Conservation (phyloP, 2,113 vertebrate species). For the Oreocharis arfaki region DNA sequence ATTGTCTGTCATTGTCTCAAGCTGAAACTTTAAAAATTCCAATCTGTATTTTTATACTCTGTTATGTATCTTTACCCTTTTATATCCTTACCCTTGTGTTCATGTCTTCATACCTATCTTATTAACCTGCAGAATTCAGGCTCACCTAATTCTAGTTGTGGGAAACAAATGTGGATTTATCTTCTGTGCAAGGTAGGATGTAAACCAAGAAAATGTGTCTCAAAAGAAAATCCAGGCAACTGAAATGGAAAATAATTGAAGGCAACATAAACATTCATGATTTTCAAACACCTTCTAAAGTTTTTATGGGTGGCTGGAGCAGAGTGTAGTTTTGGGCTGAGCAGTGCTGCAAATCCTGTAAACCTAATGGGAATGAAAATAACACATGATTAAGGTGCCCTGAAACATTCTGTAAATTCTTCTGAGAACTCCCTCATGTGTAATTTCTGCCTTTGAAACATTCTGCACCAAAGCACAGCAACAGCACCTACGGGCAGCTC, state of each 20-base stretch:
- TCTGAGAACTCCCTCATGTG: neutral
- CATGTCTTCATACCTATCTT: neutral
- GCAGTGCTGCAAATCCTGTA: neutral
- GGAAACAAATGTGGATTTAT: neutral
- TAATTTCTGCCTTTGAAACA: neutral
- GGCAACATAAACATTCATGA: neutral
- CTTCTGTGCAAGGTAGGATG: neutral
- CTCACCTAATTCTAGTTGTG: neutral
- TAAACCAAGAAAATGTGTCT: neutral
- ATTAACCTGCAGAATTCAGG: neutral
- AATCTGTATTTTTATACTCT: neutral
- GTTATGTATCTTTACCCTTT: neutral
- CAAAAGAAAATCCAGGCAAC: neutral
- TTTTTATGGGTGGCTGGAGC: neutral
- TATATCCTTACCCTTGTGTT: neutral
- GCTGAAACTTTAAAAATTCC: neutral
- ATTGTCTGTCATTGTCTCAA: neutral
- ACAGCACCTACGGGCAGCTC: neutral
- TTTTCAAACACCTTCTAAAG: neutral
- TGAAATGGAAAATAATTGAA: neutral
- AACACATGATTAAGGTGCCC: neutral
- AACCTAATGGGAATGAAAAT: neutral
- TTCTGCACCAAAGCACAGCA: neutral
- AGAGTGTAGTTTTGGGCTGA: neutral
- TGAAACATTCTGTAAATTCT: neutral